Conservation (phyloP, 2,113 vertebrate genomes). For the Prunella fulvescens region DNA sequence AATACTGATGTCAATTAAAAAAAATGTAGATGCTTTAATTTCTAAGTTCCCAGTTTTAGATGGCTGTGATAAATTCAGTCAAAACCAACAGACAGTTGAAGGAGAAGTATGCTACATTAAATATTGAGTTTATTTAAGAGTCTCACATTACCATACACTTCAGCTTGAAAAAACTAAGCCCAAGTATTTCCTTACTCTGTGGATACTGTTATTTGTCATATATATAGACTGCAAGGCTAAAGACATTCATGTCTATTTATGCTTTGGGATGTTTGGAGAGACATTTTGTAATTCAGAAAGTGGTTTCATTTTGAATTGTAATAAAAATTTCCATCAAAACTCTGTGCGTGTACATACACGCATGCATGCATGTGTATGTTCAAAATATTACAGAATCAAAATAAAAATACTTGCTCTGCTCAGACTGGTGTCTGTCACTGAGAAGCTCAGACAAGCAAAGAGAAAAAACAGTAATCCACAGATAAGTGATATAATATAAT, state of each 20-base stretch:
- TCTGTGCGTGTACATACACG: no score
- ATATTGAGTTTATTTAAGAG: neutral
- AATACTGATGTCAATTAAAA: neutral
- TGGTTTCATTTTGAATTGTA: neutral
- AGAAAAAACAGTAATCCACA: neutral
- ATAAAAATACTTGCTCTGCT: neutral
- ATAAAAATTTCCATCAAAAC: neutral
- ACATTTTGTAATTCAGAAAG: neutral
- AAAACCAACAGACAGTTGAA: neutral
- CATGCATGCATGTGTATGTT: accelerated
- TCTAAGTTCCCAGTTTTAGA: neutral
- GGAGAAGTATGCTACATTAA: accelerated
- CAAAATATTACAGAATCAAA: neutral
- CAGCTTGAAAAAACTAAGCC: neutral
- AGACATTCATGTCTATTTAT: neutral
- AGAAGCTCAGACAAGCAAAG: neutral
- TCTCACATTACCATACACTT: neutral
- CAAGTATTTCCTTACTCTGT: neutral
- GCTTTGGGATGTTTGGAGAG: neutral
- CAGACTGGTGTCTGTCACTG: neutral
- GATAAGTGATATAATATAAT: no score
- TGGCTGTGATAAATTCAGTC: neutral
- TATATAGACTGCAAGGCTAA: neutral
- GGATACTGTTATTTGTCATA: neutral
- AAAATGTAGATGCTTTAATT: neutral